phyloP scores from a whole-genome alignment of 2,113 vertebrate genomes.

The Elaphurus davidianus region DNA sequence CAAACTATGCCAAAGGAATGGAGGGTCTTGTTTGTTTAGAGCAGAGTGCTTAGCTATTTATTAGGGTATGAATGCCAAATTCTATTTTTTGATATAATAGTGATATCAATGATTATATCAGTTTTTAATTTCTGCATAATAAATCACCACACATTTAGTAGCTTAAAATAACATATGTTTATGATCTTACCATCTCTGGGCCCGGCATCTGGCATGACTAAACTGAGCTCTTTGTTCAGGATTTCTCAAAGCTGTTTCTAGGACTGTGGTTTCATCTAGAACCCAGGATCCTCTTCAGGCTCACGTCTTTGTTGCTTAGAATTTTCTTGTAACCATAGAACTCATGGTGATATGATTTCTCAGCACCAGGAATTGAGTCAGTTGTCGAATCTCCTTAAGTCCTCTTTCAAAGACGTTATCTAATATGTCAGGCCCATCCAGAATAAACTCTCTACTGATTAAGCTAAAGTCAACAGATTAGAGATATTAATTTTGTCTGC shows the following conservation, averaged over 20 bases:
- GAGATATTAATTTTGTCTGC: background rate
- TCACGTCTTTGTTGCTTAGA: background rate
- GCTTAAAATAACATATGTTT: background rate
- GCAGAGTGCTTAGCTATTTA: background rate
- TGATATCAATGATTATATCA: background rate
- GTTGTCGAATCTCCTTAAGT: background rate
- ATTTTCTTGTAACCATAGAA: background rate
- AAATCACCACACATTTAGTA: background rate
- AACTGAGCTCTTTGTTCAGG: background rate
- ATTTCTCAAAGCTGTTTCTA: background rate
- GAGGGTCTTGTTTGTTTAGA: background rate
- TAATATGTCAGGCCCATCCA: background rate
- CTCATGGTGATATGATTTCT: background rate
- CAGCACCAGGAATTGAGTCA: background rate
- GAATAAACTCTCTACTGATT: background rate
- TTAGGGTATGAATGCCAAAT: background rate
- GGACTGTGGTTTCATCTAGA: background rate
- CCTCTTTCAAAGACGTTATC: background rate
- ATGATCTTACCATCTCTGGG: background rate
- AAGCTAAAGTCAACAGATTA: background rate
- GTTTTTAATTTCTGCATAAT: background rate
- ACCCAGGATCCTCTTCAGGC: background rate
- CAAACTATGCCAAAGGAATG: background rate
- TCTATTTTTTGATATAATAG: background rate
- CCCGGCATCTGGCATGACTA: background rate